Percentiles rank a stretch among this genome's conserved stretches.
Conservation (phyloP, 2,797 vertebrate genomes). For the Trichosurus vulpecula region DNA sequence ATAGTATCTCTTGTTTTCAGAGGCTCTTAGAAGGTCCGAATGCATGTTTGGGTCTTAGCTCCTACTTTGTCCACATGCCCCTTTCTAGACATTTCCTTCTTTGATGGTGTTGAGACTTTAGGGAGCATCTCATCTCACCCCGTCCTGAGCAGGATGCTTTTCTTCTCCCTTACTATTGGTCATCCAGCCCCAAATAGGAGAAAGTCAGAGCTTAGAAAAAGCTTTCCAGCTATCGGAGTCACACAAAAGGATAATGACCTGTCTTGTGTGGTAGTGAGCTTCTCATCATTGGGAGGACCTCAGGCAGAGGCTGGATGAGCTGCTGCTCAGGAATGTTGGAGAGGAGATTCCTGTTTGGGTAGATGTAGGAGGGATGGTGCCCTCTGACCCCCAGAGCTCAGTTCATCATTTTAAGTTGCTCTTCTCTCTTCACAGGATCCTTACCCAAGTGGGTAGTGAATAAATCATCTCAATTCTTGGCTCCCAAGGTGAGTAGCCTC, state of each 20-base stretch:
- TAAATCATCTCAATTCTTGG: conserved; percentile 94
- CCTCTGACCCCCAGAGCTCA: too few relatives aligned
- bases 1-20: neutral
- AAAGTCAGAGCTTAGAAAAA: neutral
- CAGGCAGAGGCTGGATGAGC: neutral
- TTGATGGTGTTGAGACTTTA: neutral
- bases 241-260: neutral
- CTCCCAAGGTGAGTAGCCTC: conserved; percentile 90
- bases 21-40: neutral
- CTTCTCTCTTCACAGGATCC: conserved; percentile 86
- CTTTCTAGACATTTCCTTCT: neutral
- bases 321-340: neutral
- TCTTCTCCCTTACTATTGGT: neutral
- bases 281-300: neutral
- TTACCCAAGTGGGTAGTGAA: conserved; percentile 98
- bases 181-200: neutral
- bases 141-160: neutral
- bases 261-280: neutral
- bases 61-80: neutral
- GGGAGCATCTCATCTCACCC: neutral
- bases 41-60: neutral
- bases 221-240: neutral
- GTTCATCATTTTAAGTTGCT: neutral
- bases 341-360: neutral
- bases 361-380: neutral